Percentiles rank a stretch among this genome's conserved stretches.
phyloP scores from a whole-genome alignment of 1,140 invertebrate species.

The Cyclargus thomasi region DNA sequence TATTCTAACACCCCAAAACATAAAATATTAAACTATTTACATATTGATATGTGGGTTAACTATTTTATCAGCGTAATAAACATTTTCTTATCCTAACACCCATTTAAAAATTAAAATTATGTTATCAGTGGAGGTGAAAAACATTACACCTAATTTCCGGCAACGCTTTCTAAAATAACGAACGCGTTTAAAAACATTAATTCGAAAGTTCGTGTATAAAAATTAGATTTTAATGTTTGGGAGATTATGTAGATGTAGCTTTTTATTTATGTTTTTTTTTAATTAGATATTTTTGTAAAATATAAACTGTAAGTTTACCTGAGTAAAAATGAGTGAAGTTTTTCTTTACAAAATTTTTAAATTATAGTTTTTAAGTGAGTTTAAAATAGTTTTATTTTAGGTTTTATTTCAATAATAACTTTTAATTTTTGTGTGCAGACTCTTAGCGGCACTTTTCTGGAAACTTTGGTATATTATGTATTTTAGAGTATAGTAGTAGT shows the following conservation, averaged over 20 bases:
- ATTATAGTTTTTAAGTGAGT: no score
- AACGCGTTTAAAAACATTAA: background rate
- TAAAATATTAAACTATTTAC: background rate
- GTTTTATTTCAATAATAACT: no score
- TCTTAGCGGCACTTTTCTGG: no score
- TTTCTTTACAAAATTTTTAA: no score
- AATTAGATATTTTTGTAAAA: no score
- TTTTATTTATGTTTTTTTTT: background rate
- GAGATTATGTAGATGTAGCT: background rate
- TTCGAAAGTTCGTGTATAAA: slow-evolving; percentile 4
- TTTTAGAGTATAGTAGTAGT: background rate
- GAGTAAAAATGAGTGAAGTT: no score
- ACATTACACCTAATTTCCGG: slow-evolving; percentile 11
- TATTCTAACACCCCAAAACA: background rate
- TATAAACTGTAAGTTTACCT: no score
- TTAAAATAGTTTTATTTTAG: no score
- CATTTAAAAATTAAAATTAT: background rate
- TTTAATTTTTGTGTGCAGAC: no score
- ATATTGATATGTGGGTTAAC: background rate
- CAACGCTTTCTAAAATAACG: background rate
- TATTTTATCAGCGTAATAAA: background rate
- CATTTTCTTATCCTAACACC: background rate
- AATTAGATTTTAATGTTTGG: background rate
- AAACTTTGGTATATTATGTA: background rate
- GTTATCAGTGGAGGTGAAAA: slow-evolving; percentile 3